Evolutionary conservation across 2,888 invertebrate species (phyloP), one percentile per base, ranked within the genome.

Genomic region (Pantelozetes paolii): DNA sequence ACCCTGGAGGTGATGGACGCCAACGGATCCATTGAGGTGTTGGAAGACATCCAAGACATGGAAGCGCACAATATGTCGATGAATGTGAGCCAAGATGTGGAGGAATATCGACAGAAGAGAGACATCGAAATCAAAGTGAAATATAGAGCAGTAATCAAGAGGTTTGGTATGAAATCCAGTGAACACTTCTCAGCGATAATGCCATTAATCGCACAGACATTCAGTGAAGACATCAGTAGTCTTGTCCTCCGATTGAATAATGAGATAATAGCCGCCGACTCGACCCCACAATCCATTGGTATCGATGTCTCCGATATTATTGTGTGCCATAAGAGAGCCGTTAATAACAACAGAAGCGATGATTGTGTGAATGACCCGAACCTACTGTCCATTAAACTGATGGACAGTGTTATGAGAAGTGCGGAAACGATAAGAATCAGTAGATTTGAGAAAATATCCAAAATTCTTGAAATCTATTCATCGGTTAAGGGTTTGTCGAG

Each of bases 281-380:
- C 57, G 20, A 57, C 57, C 8, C 57, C 57, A 57, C 57, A 57
- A 57, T 57, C 57, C 6, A 57, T 57, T 15, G 57, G 57, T 57
- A 20, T 57, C 2, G 23, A 5, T 2, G 26, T 57, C 28, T 57
- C 57, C 23, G 57, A 57, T 23, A 57, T 57, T 15, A 57, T 57
- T 8, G 57, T 26, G 3, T 57, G 57, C 15, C 57, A 57, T 57
- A 57, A 57, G 15, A 57, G 57, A 23, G 57, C 3, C 15, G 28
- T 3, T 5, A 57, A 57, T 23, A 57, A 23, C 3, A 5, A 3
- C 9, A 5, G 3, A 11, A 23, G 18, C 45, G 18, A 45, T 45
- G 45, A 40, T 40, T n/a, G 20, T 9, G 9, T 23, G 23, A 57
- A 23, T 9, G 57, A 57, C 23, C 57, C 57, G 18, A 57, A 57